Evolutionary conservation across 1,140 invertebrate genomes (phyloP).

Genomic region (Camponotus vicinus): DNA sequence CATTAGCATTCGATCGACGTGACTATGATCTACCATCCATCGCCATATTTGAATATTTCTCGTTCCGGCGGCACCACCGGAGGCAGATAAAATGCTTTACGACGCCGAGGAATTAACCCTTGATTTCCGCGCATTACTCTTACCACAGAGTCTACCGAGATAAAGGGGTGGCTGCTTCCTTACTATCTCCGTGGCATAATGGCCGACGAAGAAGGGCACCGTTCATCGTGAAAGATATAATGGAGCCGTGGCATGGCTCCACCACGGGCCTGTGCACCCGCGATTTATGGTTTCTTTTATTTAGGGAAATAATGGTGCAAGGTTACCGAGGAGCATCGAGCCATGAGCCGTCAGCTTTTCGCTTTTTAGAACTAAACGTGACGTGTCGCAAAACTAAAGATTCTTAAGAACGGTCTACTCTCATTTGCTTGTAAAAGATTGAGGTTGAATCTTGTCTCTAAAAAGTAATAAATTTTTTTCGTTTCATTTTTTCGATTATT

Average conservation of each 20-base stretch:
- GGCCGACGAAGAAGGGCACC: conserved; percentile 79
- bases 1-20: conserved; percentile 11
- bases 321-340: conserved; percentile 66
- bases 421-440: neutral
- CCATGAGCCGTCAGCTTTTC: conserved; percentile 52
- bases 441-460: neutral
- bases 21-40: conserved; percentile 53
- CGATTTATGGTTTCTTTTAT: conserved; percentile 84
- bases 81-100: conserved; percentile 84
- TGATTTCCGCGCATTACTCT: conserved; percentile 85
- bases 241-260: conserved; percentile 74
- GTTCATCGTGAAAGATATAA: conserved; percentile 81
- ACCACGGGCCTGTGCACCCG: conserved; percentile 72
- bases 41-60: conserved; percentile 76
- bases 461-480: neutral
- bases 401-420: neutral
- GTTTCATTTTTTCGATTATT: neutral
- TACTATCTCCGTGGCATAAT: conserved; percentile 82
- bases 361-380: conserved; percentile 22
- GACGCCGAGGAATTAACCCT: conserved; percentile 83
- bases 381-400: conserved; percentile 41
- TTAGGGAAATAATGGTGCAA: conserved; percentile 78
- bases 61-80: conserved; percentile 26
- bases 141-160: conserved; percentile 77
- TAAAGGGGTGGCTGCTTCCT: conserved; percentile 84